Conservation (phyloP, 2,113 vertebrate species). For the Neolamprologus sp. region DNA sequence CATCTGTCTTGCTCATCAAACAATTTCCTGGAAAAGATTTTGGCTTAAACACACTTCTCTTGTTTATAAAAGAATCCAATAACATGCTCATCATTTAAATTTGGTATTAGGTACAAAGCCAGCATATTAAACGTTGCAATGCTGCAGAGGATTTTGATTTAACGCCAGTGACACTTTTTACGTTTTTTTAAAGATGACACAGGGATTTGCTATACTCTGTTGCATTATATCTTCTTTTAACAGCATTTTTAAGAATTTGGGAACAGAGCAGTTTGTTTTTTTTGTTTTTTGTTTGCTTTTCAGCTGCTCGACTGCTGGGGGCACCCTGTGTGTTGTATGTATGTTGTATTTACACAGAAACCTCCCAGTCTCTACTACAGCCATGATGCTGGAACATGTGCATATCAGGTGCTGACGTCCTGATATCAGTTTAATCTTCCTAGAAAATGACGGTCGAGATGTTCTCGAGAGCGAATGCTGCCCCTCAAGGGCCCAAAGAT, state of each 20-base stretch:
- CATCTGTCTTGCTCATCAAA: not conserved
- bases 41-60: not conserved
- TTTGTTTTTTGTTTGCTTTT: not conserved
- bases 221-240: not conserved
- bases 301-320: not conserved
- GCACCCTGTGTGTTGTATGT: not conserved
- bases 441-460: not conserved
- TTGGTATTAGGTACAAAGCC: not conserved
- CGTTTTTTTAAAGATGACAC: not conserved
- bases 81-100: not conserved
- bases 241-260: not conserved
- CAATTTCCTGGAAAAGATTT: not conserved
- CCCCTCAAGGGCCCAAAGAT: not conserved
- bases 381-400: not conserved
- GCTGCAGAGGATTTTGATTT: not conserved
- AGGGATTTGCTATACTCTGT: not conserved
- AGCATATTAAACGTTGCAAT: not conserved
- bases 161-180: not conserved
- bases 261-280: not conserved
- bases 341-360: not conserved
- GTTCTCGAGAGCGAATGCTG: not conserved
- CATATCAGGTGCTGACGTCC: not conserved
- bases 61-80: not conserved
- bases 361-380: not conserved
- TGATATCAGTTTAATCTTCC: not conserved